Percentiles rank a stretch among this genome's conserved stretches.
These are phyloP conservation scores for Smutsia temminckii DNA, from an alignment of 2,797 vertebrate species.

Conservation along the genomic window DNA sequence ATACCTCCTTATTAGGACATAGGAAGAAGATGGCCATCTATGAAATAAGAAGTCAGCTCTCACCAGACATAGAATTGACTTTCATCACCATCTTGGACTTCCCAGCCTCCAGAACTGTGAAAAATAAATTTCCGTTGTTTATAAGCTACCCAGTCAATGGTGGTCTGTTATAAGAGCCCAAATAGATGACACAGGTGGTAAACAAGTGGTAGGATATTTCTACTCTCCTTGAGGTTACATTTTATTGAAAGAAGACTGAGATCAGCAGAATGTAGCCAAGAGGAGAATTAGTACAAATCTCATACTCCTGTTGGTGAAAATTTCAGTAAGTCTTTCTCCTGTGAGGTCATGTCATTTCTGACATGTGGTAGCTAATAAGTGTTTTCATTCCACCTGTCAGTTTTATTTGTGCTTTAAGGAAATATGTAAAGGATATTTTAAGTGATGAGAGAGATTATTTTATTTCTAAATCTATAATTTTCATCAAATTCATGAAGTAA, in stretches of 20 bases:
- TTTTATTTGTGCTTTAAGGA: background rate
- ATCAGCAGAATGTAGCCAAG: background rate
- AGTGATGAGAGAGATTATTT: background rate
- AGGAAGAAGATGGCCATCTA: background rate
- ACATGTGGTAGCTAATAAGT: background rate
- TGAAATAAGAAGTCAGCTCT: background rate
- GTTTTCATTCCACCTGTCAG: background rate
- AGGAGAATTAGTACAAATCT: background rate
- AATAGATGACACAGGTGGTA: background rate
- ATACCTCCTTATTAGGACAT: background rate
- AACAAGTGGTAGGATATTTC: background rate
- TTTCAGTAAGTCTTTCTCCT: background rate
- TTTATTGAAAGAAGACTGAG: background rate
- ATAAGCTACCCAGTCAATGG: background rate
- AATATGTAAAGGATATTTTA: constrained; percentile 15
- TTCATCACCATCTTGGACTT: background rate
- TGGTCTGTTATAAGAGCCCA: background rate
- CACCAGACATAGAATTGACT: background rate
- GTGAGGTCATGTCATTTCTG: background rate
- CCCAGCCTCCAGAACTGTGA: background rate
- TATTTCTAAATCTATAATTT: constrained; percentile 49
- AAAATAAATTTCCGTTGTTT: background rate
- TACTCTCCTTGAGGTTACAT: background rate
- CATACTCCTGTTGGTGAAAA: background rate
- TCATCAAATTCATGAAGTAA: constrained; percentile 17